Percentiles rank a stretch among this genome's conserved stretches.
Evolutionary conservation across 2,888 invertebrate genomes (phyloP).

Genomic region (Pogonocherus hispidulus): DNA sequence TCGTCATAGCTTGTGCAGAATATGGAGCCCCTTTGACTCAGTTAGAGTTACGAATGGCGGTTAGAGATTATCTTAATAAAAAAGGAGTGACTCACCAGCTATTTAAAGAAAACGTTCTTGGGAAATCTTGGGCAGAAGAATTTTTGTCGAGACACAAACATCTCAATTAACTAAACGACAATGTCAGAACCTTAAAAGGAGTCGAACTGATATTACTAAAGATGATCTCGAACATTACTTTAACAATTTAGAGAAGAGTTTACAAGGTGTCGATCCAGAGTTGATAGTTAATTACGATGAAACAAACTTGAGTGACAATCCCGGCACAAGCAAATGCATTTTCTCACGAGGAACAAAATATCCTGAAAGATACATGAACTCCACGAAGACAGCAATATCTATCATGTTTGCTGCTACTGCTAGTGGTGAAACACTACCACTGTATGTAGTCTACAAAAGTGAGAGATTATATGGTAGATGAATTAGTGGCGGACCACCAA

Average conservation of each 20-base stretch:
- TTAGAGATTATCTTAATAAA: constrained; percentile 6
- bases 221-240: not conserved
- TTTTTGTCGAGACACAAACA: not conserved
- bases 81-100: not conserved
- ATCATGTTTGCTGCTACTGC: no score
- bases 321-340: no score
- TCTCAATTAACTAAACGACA: not conserved
- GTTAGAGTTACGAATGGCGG: constrained; percentile 23
- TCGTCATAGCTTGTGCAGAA: constrained; percentile 27
- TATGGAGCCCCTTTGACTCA: constrained; percentile 27
- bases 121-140: not conserved
- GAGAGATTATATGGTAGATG: constrained; percentile 1
- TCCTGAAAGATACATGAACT: no score
- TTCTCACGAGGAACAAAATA: no score
- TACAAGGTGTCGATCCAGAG: no score
- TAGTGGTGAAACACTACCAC: no score
- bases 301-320: no score
- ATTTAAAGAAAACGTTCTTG: not conserved
- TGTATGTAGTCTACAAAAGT: no score
- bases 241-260: no score
- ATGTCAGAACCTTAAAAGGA: not conserved
- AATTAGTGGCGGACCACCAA: not conserved
- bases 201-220: not conserved
- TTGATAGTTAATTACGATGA: no score
- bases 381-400: no score